phyloP scores from a whole-genome alignment of 1,140 invertebrate genomes.

The Myzus persicae region DNA sequence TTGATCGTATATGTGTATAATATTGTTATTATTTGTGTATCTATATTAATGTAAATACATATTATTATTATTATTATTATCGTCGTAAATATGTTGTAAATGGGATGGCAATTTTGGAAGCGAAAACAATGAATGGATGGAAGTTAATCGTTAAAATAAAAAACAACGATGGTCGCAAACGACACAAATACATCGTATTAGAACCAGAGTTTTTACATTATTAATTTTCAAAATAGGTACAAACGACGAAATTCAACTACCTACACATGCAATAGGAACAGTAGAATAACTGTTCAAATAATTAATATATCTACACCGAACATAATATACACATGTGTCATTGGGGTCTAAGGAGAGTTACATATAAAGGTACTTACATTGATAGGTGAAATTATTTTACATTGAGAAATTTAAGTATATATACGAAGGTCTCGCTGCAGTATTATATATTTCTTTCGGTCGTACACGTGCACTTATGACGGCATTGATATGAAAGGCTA shows the following conservation, averaged over 20 bases:
- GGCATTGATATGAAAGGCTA: background rate
- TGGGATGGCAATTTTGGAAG: background rate
- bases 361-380: background rate
- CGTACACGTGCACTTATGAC: slow-evolving; percentile 12
- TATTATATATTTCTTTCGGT: background rate
- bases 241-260: background rate
- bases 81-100: background rate
- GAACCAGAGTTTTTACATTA: background rate
- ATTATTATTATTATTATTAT: background rate
- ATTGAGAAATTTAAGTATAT: background rate
- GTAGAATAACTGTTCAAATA: background rate
- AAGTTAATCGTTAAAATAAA: background rate
- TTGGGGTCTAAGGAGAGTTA: background rate
- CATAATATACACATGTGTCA: background rate
- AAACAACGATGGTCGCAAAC: background rate
- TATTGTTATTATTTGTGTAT: background rate
- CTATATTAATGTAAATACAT: background rate
- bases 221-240: background rate
- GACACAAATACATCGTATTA: background rate
- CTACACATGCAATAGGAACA: background rate
- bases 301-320: too few relatives aligned
- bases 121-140: background rate
- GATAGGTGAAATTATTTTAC: background rate
- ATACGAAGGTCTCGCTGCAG: background rate
- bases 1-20: background rate